A percentile compares a stretch with the other conserved stretches of the same genome.
Evolutionary conservation across 2,113 vertebrate species (phyloP).

Genomic region (Triplophysa dalaica): DNA sequence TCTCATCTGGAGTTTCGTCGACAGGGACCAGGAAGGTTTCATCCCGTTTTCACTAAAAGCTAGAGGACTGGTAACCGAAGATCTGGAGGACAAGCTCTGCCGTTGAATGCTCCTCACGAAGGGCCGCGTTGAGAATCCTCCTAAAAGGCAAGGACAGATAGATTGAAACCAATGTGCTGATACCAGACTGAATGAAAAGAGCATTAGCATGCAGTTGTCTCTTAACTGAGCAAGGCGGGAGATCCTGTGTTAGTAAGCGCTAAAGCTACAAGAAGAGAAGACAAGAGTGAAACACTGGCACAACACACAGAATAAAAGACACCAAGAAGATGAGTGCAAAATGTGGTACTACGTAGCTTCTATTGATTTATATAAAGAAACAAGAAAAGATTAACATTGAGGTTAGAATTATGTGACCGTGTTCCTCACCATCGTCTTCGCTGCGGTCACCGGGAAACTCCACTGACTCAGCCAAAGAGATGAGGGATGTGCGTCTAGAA

Average conservation of each 20-base stretch:
- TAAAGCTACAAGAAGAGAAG: slow-evolving; percentile 48
- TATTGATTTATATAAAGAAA: background rate
- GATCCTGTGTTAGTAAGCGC: slow-evolving; percentile 50
- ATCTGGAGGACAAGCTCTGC: slow-evolving; percentile 90
- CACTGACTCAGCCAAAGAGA: slow-evolving; percentile 89
- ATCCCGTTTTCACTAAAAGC: slow-evolving; percentile 84
- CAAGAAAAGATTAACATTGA: background rate
- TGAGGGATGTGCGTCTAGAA: slow-evolving; percentile 90
- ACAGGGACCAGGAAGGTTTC: slow-evolving; percentile 90
- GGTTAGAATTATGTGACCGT: background rate
- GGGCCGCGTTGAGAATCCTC: slow-evolving; percentile 93
- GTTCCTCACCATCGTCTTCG: slow-evolving; percentile 89
- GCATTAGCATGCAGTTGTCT: slow-evolving; percentile 22
- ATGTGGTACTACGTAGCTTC: slow-evolving; percentile 11
- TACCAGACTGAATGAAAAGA: slow-evolving; percentile 40
- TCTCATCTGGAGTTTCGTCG: slow-evolving; percentile 91
- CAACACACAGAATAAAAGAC: slow-evolving; percentile 41
- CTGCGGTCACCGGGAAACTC: slow-evolving; percentile 87
- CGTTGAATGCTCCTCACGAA: slow-evolving; percentile 96
- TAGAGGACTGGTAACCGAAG: slow-evolving; percentile 91
- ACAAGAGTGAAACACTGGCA: slow-evolving; percentile 41
- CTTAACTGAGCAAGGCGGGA: slow-evolving; percentile 49
- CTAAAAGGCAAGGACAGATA: slow-evolving; percentile 64
- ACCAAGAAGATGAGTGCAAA: slow-evolving; percentile 31
- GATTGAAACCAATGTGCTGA: slow-evolving; percentile 54